Percentiles rank a stretch among this genome's conserved stretches.
Conservation (phyloP, 2,888 invertebrate species). For the Oxycera nigricornis region DNA sequence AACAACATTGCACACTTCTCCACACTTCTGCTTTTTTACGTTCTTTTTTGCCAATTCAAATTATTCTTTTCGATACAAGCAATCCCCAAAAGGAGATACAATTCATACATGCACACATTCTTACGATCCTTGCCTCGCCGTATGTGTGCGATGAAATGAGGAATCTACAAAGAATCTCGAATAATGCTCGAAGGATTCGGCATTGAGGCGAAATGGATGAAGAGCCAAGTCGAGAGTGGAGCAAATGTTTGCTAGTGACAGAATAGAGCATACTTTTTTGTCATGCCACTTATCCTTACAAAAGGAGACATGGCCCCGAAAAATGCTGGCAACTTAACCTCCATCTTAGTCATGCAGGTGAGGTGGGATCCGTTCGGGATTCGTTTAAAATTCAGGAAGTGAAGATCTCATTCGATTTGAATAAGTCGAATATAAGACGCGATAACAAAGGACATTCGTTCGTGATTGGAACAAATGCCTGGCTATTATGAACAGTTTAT, state of each 20-base stretch:
- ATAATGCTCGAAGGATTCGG: not conserved
- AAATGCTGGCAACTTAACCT: slow-evolving; percentile 15
- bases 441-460: slow-evolving; percentile 35
- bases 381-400: slow-evolving; percentile 38
- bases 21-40: not conserved
- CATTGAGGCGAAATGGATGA: not conserved
- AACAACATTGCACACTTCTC: not conserved
- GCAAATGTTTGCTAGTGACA: slow-evolving; percentile 31
- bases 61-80: slow-evolving; percentile 43
- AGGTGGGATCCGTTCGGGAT: not conserved
- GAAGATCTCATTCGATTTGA: slow-evolving; percentile 37
- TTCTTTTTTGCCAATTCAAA: slow-evolving; percentile 41
- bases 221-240: not conserved
- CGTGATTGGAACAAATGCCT: slow-evolving; percentile 34
- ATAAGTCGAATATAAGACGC: slow-evolving; percentile 37
- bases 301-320: slow-evolving; percentile 10
- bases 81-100: slow-evolving; percentile 39
- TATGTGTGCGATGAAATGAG: slow-evolving; percentile 26
- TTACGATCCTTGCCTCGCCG: slow-evolving; percentile 8
- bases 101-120: not conserved
- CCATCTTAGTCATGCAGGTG: slow-evolving; percentile 18
- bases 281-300: not conserved
- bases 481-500: slow-evolving; percentile 31
- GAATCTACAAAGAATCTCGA: not conserved
- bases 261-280: slow-evolving; percentile 18